Conservation (phyloP, 64 coral and sea anemone genomes). For the Montipora capricornis region DNA sequence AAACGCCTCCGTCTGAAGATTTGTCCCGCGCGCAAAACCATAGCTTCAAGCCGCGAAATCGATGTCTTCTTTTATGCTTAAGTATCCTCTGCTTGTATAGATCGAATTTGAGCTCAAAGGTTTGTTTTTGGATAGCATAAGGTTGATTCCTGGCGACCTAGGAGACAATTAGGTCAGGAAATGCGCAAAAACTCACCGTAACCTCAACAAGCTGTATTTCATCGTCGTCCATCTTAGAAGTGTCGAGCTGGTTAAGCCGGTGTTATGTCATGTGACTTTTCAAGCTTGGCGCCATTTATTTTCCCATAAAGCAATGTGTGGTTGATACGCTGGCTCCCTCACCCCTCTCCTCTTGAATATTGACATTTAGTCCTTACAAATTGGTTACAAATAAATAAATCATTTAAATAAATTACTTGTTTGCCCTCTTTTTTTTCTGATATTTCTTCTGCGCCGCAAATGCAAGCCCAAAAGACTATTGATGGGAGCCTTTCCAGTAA, state of each 20-base stretch:
- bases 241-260: neutral
- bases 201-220: constrained; percentile 12
- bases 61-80: neutral
- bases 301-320: neutral
- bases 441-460: no score
- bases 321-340: no score
- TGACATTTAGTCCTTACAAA: no score
- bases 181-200: constrained; percentile 21
- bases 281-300: constrained; percentile 22
- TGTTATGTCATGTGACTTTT: constrained; percentile 46
- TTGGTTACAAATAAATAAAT: no score
- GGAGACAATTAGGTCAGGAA: neutral
- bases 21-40: neutral
- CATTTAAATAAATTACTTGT: no score
- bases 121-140: no score
- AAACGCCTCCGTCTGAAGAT: neutral
- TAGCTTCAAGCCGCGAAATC: neutral
- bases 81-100: no score
- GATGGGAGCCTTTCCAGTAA: no score
- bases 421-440: no score
- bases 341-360: no score
- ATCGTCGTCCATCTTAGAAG: constrained; percentile 34
- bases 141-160: neutral
- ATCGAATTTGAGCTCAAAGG: neutral
- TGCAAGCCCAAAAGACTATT: no score